Evolutionary conservation across 2,113 vertebrate genomes (phyloP), one percentile per base, ranked within the genome.

Genomic region (Eidolon helvum): DNA sequence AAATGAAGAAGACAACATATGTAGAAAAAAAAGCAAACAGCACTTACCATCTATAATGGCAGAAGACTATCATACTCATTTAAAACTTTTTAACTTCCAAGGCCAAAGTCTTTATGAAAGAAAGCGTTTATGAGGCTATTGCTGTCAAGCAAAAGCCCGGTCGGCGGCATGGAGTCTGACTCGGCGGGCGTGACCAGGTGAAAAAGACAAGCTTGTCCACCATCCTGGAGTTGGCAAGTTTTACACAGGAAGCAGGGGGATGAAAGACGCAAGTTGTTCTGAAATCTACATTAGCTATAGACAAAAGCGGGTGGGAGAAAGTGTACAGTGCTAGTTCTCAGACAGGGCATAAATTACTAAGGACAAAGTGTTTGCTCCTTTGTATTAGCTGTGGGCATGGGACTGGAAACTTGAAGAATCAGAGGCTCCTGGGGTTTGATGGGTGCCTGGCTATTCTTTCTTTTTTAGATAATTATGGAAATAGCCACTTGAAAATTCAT

Each of bases 1-100:
- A 77, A 80, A 84, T 69, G 57, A 80, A 68, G 59, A 94, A 71
- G 40, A 80, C 43, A 85, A 38, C n/a, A 69, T 16, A 28, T 12
- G 28, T 15, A 38, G 22, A 55, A 65, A 53, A 74, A 72, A 48
- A 3, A 35, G 68, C n/a, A 33, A 63, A 74, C 9, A 26, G 71
- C 8, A 66, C 45, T 59, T 35, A 87, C 85, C 35, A 38, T 69
- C 57, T 83, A n/a, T 15, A 84, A 57, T 18, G 57, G 26, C 43
- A 92, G 65, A 87, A 66, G 18, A 38, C 14, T 72, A 2, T 53
- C 26, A 48, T 26, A 75, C 74, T 45, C 77, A 78, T 7, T 69
- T 83, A 83, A 55, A 63, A 28, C 1, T 7, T 63, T 33, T 30
- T 33, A 30, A 61, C 38, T 61, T 61, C 57, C 79, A 33, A 6